Conservation (phyloP, 2,888 invertebrate genomes). For the Cantharis lateralis region DNA sequence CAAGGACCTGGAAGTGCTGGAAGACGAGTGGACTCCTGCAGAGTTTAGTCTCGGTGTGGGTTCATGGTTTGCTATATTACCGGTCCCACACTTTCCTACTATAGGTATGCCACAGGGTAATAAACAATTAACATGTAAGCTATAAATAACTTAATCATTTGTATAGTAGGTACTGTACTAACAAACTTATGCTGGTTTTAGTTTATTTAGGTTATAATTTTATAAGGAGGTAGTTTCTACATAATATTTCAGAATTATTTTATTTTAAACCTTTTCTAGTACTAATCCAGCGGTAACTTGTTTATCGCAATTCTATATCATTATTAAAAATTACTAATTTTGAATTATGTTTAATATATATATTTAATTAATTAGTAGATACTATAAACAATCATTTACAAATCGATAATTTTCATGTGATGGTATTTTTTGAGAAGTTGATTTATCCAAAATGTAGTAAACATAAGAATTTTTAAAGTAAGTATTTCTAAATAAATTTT, state of each 20-base stretch:
- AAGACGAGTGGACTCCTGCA: constrained; percentile 28
- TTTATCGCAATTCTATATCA: not conserved
- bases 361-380: no score
- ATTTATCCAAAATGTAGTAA: no score
- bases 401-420: no score
- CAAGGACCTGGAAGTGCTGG: constrained; percentile 43
- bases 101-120: constrained; percentile 42
- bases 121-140: constrained; percentile 49
- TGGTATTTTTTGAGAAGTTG: no score
- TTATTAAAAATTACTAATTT: not conserved
- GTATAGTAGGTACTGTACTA: not conserved
- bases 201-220: not conserved
- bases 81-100: constrained; percentile 47
- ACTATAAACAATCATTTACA: no score
- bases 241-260: not conserved
- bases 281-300: no score
- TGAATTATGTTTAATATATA: not conserved
- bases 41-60: constrained; percentile 36
- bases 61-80: constrained; percentile 40
- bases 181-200: not conserved
- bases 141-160: constrained; percentile 43
- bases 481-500: no score
- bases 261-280: not conserved
- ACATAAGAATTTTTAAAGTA: no score
- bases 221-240: not conserved